Base-by-base conservation (phyloP, 1,140 invertebrate genomes). In the Ectropis grisescens region DNA sequence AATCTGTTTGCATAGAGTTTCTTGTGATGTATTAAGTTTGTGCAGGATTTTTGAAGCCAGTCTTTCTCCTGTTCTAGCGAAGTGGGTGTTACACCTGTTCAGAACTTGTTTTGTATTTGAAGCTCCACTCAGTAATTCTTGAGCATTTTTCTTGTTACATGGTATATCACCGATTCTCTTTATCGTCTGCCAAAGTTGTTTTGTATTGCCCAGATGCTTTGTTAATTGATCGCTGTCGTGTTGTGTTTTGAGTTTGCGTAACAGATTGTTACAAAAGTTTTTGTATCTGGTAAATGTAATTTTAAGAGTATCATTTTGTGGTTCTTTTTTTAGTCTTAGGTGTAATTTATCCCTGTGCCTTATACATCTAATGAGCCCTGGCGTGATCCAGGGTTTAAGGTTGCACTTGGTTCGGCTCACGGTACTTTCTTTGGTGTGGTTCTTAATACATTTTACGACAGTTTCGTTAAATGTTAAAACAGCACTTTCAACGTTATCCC, bases 11-110 rank as follows among this genome's bases (percentile, higher is more conserved):
- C n/a, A n/a, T n/a, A n/a, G n/a, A n/a, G n/a, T n/a, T n/a, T n/a
- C n/a, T n/a, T n/a, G n/a, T 42, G 14, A 5, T 27, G 23, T 2
- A 34, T 27, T 3, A 29, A n/a, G n/a, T n/a, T n/a, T n/a, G n/a
- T n/a, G n/a, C n/a, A n/a, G n/a, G 16, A 19, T 19, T 19, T 19
- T 19, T 8, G 3, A 4, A 4, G 16, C 16, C 8, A 19, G 8
- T 3, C 8, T 19, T 19, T 19, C 8, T 19, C 16, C 16, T 19
- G 8, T 19, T 4, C 8, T 19, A 4, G 8, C 16, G 8, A 19
- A 19, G 16, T 19, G 8, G 16, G 3, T 19, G 8, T 19, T 19
- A 8, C 3, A 3, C 3, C 3, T 4, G 16, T 19, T 19, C 8
- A 19, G n/a, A n/a, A n/a, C n/a, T n/a, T n/a, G n/a, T n/a, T n/a